phyloP scores from a whole-genome alignment of 2,113 vertebrate species.

The Oplegnathus fasciatus region DNA sequence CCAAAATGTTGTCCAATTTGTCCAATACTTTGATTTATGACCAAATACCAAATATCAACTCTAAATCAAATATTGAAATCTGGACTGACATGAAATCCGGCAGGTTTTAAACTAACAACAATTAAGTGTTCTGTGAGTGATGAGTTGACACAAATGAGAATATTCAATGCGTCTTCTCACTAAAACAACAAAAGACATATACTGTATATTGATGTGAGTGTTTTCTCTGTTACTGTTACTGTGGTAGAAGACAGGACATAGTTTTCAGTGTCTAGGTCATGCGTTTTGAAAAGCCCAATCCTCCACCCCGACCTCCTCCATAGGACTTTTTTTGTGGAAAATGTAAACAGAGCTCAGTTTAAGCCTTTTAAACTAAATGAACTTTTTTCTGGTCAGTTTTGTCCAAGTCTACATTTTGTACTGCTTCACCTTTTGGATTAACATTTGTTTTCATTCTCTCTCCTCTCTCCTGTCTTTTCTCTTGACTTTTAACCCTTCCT shows the following conservation, averaged over 20 bases:
- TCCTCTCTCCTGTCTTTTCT: slow-evolving; percentile 28
- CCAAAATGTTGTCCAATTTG: background rate
- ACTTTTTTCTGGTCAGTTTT: background rate
- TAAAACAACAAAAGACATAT: too few relatives aligned
- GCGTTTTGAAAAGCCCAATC: background rate
- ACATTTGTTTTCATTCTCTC: slow-evolving; percentile 25
- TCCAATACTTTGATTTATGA: background rate
- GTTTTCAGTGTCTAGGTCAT: background rate
- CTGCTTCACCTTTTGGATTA: slow-evolving; percentile 17
- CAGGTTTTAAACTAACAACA: too few relatives aligned
- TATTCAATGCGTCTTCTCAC: background rate
- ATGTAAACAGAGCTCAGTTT: background rate
- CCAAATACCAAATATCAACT: background rate
- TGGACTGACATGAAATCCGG: too few relatives aligned
- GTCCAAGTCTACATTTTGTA: background rate
- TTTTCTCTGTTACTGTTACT: too few relatives aligned
- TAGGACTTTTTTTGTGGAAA: background rate
- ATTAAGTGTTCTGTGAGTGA: background rate
- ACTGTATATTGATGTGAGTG: too few relatives aligned
- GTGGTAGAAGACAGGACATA: too few relatives aligned
- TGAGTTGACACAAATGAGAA: background rate
- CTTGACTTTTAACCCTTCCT: slow-evolving; percentile 41
- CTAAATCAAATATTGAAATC: background rate
- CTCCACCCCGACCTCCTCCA: background rate
- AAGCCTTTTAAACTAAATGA: background rate